Percentiles rank a stretch among this genome's conserved stretches.
These are phyloP conservation scores for Bombyx mandarina DNA, from an alignment of 1,140 invertebrate genomes.

Conservation along the genomic window DNA sequence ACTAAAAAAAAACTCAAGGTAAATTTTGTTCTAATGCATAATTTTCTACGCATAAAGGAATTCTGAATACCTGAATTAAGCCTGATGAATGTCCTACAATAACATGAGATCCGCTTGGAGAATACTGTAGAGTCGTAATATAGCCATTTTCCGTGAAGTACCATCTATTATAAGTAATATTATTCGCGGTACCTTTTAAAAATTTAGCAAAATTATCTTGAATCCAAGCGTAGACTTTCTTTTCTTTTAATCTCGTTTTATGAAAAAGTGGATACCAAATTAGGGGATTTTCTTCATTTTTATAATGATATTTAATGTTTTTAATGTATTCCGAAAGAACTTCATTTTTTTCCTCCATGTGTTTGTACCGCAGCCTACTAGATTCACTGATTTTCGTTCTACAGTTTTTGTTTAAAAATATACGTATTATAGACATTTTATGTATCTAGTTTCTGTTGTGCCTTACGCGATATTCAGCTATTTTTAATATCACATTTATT, in stretches of 20 bases:
- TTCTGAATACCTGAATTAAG: slow-evolving; percentile 35
- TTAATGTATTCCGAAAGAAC: slow-evolving; percentile 32
- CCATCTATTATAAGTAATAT: slow-evolving; percentile 46
- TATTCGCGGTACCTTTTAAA: slow-evolving; percentile 38
- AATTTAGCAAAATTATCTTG: slow-evolving; percentile 40
- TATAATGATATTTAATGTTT: slow-evolving; percentile 30
- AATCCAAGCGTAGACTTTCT: slow-evolving; percentile 30
- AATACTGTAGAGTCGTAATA: slow-evolving; percentile 42
- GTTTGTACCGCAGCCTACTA: neutral
- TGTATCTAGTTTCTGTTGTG: too few relatives aligned
- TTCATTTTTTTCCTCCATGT: slow-evolving; percentile 31
- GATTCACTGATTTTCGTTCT: too few relatives aligned
- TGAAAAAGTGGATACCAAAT: slow-evolving; percentile 55
- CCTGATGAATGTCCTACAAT: slow-evolving; percentile 54
- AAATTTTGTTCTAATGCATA: too few relatives aligned
- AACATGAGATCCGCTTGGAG: slow-evolving; percentile 39
- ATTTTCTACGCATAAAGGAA: too few relatives aligned
- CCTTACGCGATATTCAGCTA: too few relatives aligned
- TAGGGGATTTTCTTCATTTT: slow-evolving; percentile 29
- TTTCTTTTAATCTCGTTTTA: slow-evolving; percentile 15
- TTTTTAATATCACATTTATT: too few relatives aligned
- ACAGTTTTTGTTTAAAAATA: too few relatives aligned
- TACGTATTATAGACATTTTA: too few relatives aligned
- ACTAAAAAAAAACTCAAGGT: too few relatives aligned
- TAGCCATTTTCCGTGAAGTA: slow-evolving; percentile 40